Percentiles rank a stretch among this genome's conserved stretches.
Conservation (phyloP, 2,797 vertebrate species). For the Aeoliscus strigatus region DNA sequence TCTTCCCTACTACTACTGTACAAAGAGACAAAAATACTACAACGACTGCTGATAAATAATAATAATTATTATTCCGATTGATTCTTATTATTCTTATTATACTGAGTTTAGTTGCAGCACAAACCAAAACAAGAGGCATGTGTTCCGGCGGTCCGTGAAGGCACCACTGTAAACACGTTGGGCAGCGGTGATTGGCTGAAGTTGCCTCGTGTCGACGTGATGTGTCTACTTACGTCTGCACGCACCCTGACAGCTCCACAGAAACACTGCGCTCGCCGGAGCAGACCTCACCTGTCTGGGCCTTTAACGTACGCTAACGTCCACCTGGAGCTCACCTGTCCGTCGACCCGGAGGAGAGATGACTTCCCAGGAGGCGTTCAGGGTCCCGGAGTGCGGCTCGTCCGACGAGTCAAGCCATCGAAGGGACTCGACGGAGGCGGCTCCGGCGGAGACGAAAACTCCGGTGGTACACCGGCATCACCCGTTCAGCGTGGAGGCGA, state of each 20-base stretch:
- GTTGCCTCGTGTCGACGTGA: conserved; percentile 27
- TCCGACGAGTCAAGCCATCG: conserved; percentile 58
- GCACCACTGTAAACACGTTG: conserved; percentile 33
- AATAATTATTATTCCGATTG: too few species aligned
- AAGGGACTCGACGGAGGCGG: conserved; percentile 18
- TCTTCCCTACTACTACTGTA: too few species aligned
- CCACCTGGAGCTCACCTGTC: conserved; percentile 1
- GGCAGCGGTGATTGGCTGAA: conserved; percentile 61
- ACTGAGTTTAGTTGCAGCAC: too few species aligned
- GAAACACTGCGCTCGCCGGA: conserved; percentile 14
- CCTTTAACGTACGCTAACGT: not conserved
- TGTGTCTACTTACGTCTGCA: conserved; percentile 29
- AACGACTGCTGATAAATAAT: too few species aligned
- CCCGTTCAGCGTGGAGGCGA: conserved; percentile 79
- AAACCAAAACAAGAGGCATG: not conserved
- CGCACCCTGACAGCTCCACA: conserved; percentile 49
- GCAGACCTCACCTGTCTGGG: conserved; percentile 21
- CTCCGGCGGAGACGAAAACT: conserved; percentile 48
- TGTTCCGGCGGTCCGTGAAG: conserved; percentile 32
- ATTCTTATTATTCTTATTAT: too few species aligned
- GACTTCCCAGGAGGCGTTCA: conserved; percentile 42
- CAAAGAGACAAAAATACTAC: too few species aligned
- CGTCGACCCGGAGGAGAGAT: conserved; percentile 27
- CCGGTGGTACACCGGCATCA: conserved; percentile 50
- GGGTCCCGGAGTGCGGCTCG: conserved; percentile 45